Evolutionary conservation across 2,797 vertebrate species (phyloP), one percentile per base, ranked within the genome.

Genomic region (Sebastes umbrosus): DNA sequence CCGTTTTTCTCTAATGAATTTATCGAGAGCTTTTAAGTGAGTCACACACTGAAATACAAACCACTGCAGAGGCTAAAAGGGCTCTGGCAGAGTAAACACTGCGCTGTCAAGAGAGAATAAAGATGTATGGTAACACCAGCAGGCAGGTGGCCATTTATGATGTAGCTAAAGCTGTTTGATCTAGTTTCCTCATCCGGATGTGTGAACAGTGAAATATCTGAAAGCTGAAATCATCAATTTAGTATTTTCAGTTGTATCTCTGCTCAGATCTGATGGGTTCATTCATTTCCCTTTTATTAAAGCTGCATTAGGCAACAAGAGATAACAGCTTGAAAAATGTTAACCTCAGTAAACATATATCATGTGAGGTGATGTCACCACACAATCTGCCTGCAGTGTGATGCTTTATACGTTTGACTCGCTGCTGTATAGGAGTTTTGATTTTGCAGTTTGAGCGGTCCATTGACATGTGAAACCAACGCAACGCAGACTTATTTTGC

Each of bases 11-110:
- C 6, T 4, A 20, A 50, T 4, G 32, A 60, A 9, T 83, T 76
- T 52, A 83, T 82, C 39, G 24, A 71, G 20, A 55, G 39, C 73
- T 80, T 80, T 84, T 18, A 60, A 80, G 69, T 79, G 74, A 85
- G 76, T 88, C 77, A 80, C 73, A 72, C 74, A 43, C 14, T 18
- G 18, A 64, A 6, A 34, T 39, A 63, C 54, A 36, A 7, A 60
- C 55, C 31, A 31, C 70, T 29, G 73, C 72, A 80, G 76, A 64
- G 62, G 43, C 68, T 73, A 52, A 62, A 29, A 79, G 34, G 29
- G 13, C 77, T 67, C 52, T 66, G 68, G 55, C 58, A 75, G 64
- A 75, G 32, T 43, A 73, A 55, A 86, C 62, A 54, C 54, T 8
- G 24, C 2, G 72, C 73, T 75, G 72, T 79, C 72, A 86, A 78